Percentiles rank a stretch among this genome's conserved stretches.
phyloP scores from a whole-genome alignment of 92 coral and sea anemone species.

The Nematostella vectensis region DNA sequence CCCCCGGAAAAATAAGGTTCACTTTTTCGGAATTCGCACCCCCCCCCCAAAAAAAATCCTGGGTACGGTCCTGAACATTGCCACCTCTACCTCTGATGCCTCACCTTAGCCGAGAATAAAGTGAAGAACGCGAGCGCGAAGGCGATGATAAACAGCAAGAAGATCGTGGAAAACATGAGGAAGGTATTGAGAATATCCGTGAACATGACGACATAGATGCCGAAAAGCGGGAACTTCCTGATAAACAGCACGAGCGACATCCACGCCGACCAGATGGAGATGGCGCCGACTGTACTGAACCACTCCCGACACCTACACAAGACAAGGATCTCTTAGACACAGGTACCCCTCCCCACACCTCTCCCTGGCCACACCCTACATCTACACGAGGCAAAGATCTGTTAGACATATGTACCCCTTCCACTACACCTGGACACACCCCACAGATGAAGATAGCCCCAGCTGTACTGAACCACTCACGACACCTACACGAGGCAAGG shows the following conservation, averaged over 20 bases:
- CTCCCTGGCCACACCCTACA: no score
- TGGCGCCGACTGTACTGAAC: constrained; percentile 64
- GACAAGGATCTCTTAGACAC: neutral
- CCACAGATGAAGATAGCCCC: constrained; percentile 83
- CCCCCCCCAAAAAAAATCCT: no score
- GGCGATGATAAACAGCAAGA: constrained; percentile 61
- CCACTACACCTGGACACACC: no score
- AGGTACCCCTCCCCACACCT: no score
- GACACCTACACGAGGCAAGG: constrained; percentile 7
- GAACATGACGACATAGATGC: constrained; percentile 95
- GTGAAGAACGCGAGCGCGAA: constrained; percentile 80
- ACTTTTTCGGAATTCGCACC: no score
- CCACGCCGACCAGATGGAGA: constrained; percentile 85
- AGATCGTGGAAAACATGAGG: constrained; percentile 61
- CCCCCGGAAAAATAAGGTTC: no score
- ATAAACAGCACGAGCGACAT: constrained; percentile 68
- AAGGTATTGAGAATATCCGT: constrained; percentile 79
- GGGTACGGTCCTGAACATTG: no score
- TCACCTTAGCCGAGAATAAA: constrained; percentile 33
- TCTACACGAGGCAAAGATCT: neutral
- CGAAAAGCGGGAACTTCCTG: constrained; percentile 90
- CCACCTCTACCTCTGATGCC: no score
- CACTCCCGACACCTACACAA: constrained; percentile 9
- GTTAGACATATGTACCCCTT: no score
- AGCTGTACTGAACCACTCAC: constrained; percentile 26